Evolutionary conservation across 1,140 invertebrate genomes (phyloP).

Genomic region (Musca vetustissima): DNA sequence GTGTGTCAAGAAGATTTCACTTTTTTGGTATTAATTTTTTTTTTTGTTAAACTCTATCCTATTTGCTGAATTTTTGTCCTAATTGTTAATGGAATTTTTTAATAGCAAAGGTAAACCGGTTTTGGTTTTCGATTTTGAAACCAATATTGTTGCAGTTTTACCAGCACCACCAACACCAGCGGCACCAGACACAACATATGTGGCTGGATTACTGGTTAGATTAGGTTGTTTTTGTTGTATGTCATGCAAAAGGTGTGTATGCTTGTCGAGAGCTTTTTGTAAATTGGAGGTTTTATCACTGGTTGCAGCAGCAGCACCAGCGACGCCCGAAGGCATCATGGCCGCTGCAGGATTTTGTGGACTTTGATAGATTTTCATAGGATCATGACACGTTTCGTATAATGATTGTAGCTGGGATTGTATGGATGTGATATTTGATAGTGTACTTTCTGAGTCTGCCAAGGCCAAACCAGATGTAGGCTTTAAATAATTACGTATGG

Average conservation of each 20-base stretch:
- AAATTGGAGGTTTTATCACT: constrained; percentile 28
- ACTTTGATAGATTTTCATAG: constrained; percentile 27
- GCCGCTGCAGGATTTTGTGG: constrained; percentile 15
- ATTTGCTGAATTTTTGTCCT: constrained; percentile 13
- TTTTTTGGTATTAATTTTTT: too few species aligned
- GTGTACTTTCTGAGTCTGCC: constrained; percentile 51
- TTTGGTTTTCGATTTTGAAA: constrained; percentile 57
- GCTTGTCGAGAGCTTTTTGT: constrained; percentile 44
- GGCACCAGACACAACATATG: constrained; percentile 19
- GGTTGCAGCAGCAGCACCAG: constrained; percentile 29
- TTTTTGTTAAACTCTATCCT: background rate
- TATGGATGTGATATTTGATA: constrained; percentile 54
- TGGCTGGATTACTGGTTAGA: constrained; percentile 32
- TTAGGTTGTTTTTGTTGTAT: constrained; percentile 18
- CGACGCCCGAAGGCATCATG: too few species aligned
- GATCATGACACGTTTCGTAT: constrained; percentile 41
- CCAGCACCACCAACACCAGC: constrained; percentile 25
- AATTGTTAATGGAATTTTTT: constrained; percentile 56
- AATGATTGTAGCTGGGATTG: constrained; percentile 53
- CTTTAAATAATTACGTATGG: constrained; percentile 18
- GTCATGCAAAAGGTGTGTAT: constrained; percentile 46
- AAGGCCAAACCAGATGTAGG: constrained; percentile 7
- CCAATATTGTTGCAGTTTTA: constrained; percentile 55
- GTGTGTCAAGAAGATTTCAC: too few species aligned
- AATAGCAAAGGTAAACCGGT: constrained; percentile 54